Evolutionary conservation across 2,797 vertebrate genomes (phyloP), one percentile per base, ranked within the genome.

Genomic region (Carduelis carduelis): DNA sequence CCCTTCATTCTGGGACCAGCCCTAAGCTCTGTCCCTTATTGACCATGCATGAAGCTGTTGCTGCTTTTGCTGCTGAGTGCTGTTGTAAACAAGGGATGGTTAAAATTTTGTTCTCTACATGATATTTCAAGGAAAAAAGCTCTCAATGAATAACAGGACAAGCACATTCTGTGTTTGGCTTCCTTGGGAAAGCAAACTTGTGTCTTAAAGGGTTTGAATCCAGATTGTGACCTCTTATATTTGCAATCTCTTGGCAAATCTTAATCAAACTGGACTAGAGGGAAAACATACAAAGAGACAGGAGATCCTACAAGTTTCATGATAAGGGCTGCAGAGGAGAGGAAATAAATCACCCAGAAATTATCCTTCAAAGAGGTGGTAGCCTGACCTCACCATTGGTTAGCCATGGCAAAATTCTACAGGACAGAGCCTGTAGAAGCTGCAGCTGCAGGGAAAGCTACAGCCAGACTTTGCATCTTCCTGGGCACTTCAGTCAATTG

Each of bases 11-110:
- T 75, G 63, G 30, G 41, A 41, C 16, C 49, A 93, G 14, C 12
- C 21, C 28, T 71, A 50, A 68, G 2, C 20, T 12, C 0, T 0
- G 14, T 63, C 49, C 32, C 43, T 50, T n/a, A n/a, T 30, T 21
- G 50, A 55, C 13, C 14, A 12, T 11, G 26, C 23, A 24, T 74
- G 44, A 71, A 89, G 27, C 21, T 46, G 49, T 37, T 12, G 15
- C 41, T 81, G 47, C 30, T 32, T 0, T 9, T 49, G 55, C 74
- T 68, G 69, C 74, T 32, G 28, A 26, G 49, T 41, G 18, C 37
- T 57, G 6, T 8, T 59, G 23, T 52, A 72, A 88, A 56, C 5
- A 23, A 22, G n/a, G 5, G 28, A 21, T n/a, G 50, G 68, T 47
- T 77, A 37, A 49, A 94, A 68, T 16, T n/a, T 35, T 68, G 43